Evolutionary conservation across 2,797 vertebrate genomes (phyloP), one percentile per base, ranked within the genome.

Genomic region (Lycodopsis pacificus): DNA sequence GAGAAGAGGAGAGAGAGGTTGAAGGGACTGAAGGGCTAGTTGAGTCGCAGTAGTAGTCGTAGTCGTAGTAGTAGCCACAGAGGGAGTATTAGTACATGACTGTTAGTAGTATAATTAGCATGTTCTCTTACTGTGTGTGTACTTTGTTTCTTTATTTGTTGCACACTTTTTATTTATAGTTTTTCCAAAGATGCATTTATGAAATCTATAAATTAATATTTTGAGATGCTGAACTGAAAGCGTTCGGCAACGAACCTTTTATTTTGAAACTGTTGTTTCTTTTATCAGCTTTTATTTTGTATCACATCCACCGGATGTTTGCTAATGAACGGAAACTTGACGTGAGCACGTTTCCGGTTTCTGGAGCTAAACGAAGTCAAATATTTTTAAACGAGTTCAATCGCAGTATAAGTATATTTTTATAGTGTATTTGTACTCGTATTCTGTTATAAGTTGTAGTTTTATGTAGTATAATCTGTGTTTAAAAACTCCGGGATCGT

Each of bases 201-300:
- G 7, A 49, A n/a, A 49, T 49, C 2, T 20, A 49, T 20, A 20
- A 19, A 48, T 20, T 9, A 19, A 1, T 22, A 4, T 54, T 27
- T 15, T 42, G 14, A 15, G 13, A 22, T 36, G 19, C 20, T 22
- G 34, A 30, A 32, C 44, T 13, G 20, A 49, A 30, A 48, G 19
- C 9, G n/a, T 53, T 22, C 12, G 4, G 9, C 11, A 54, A 14
- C 22, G n/a, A 22, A 15, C 14, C 25, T 56, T 74, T 66, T 72
- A 67, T 20, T 72, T 15, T 68, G 63, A 72, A 81, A 56, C 5
- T 30, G 7, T 36, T 13, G 40, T 36, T 11, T 19, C 8, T 13
- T 46, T 53, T 22, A 1, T 9, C 17, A 0, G 53, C 80, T 73
- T 77, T 77, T 77, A 73, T 77, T 77, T 74, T 77, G 65, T 2